Percentiles rank a stretch among this genome's conserved stretches.
Evolutionary conservation across 2,888 invertebrate species (phyloP).

Genomic region (Acanthosepion pharaonis): DNA sequence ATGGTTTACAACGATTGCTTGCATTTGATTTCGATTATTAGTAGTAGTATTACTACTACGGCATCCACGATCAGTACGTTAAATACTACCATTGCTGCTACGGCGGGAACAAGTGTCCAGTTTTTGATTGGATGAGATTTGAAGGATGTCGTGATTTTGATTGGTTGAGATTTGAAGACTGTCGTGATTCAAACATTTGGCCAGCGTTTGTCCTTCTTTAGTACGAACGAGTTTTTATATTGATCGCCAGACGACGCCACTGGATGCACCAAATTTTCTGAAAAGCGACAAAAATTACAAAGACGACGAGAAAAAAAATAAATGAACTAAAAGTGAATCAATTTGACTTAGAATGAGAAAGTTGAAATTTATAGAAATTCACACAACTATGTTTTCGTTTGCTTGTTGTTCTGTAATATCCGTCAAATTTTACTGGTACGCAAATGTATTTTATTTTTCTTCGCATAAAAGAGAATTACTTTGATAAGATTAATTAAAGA

Average conservation of each 20-base stretch:
- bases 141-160: no score
- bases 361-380: background rate
- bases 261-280: background rate
- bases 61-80: no score
- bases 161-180: no score
- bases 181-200: no score
- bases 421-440: no score
- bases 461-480: no score
- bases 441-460: no score
- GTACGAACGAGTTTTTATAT: background rate
- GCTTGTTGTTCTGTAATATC: no score
- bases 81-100: no score
- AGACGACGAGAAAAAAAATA: background rate
- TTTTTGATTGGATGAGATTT: no score
- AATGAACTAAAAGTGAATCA: background rate
- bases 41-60: background rate
- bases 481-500: no score
- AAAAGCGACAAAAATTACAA: background rate
- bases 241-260: background rate
- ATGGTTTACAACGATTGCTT: background rate
- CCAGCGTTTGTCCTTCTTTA: background rate
- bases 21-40: background rate
- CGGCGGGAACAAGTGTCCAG: background rate
- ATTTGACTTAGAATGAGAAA: background rate
- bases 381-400: no score